Base-by-base conservation (phyloP, 2,888 invertebrate genomes). In the Hartigia nigra region DNA sequence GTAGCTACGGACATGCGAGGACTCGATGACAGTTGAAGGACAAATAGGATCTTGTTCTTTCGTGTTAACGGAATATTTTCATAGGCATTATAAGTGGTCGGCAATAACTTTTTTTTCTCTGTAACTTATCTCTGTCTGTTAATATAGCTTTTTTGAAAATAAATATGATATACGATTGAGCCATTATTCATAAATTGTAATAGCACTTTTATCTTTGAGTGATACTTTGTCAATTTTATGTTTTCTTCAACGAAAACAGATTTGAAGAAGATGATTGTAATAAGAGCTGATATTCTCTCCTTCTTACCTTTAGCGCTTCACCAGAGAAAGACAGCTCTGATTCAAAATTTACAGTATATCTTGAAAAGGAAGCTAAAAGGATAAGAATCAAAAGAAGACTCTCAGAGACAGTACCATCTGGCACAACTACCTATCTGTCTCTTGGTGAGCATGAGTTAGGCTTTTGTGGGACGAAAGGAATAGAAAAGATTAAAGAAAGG, bases 401-500 rank as follows among this genome's bases (percentile, higher is more conserved):
- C 9, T 55, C 23, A 55, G 23, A 23, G 23, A 23, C 14, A 55
- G 23, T 23, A 55, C 9, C 55, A 55, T 55, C 55, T 55, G 55
- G 9, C 23, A 55, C 23, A 55, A 23, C 55, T 55, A 23, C 14
- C 23, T 55, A 55, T 23, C 23, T 23, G 55, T 55, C 55, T 55
- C 9, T 55, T 23, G 9, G 23, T 23, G 55, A 23, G 23, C 55
- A 55, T 9, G 55, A 23, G 55, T 55, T 23, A 55, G 55, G 55
- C 55, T 55, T 55, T 72, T 72, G 72, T 23, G 72, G 72, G 5
- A 31, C 12, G 32, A 34, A 14, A 72, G 72, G 72, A 72, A 72
- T 32, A 72, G 72, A 72, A 72, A 72, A 34, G 32, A 72, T 31
- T 32, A 72, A 69, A 37, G 74, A 69, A 70, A 76, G 74, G 69